Evolutionary conservation across 2,888 invertebrate species (phyloP).

Genomic region (Maniola hyperantus): DNA sequence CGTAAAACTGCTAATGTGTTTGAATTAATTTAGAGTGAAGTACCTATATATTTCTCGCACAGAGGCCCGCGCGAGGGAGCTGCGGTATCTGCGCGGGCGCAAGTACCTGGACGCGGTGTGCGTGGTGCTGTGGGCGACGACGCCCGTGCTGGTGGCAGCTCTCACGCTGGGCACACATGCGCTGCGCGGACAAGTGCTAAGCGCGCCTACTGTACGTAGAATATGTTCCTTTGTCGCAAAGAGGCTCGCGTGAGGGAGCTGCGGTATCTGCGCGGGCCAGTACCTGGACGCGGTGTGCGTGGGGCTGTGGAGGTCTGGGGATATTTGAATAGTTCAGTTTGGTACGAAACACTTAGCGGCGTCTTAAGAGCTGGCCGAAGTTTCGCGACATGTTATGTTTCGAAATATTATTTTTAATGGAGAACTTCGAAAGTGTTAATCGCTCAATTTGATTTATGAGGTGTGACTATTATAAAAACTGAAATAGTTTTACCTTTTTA

Average conservation of each 20-base stretch:
- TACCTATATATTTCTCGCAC: conserved; percentile 4
- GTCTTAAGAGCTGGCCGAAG: no score
- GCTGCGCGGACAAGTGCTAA: conserved; percentile 88
- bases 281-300: conserved; percentile 13
- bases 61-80: conserved; percentile 87
- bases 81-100: conserved; percentile 90
- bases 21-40: no score
- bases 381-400: no score
- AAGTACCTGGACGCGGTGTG: conserved; percentile 99
- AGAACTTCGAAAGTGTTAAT: no score
- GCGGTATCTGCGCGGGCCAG: neutral
- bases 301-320: neutral
- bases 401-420: no score
- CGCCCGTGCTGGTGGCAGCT: conserved; percentile 94
- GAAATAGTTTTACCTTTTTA: no score
- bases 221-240: conserved; percentile 58
- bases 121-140: conserved; percentile 99
- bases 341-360: no score
- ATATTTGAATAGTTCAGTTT: no score
- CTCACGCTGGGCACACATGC: conserved; percentile 92
- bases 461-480: no score
- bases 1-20: no score
- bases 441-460: no score
- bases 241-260: no score
- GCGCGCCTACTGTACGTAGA: conserved; percentile 84